A percentile compares a stretch with the other conserved stretches of the same genome.
Evolutionary conservation across 2,888 invertebrate genomes (phyloP).

Genomic region (Leucoptera coffeella): DNA sequence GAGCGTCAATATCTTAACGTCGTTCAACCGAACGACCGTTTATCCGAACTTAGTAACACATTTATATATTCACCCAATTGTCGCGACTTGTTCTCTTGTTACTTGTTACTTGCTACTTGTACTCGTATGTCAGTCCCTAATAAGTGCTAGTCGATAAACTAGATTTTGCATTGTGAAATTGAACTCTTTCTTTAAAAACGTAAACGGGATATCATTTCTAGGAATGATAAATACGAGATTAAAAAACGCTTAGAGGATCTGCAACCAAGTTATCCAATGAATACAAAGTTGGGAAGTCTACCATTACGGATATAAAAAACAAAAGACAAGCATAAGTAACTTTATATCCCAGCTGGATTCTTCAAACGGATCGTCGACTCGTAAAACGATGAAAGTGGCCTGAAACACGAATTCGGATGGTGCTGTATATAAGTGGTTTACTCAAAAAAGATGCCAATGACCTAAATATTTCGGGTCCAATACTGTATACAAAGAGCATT

Average conservation of each 20-base stretch:
- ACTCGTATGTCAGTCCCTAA: too few species aligned
- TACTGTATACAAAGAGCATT: slow-evolving; percentile 9
- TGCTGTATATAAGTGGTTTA: slow-evolving; percentile 10
- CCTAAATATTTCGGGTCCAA: slow-evolving; percentile 10
- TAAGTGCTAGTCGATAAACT: too few species aligned
- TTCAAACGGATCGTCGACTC: slow-evolving; percentile 9
- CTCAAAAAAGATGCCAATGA: slow-evolving; percentile 7
- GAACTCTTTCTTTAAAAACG: too few species aligned
- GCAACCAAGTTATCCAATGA: slow-evolving; percentile 10
- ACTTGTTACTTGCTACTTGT: too few species aligned
- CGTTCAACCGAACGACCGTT: too few species aligned
- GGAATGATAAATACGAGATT: slow-evolving; percentile 1
- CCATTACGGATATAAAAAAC: slow-evolving; percentile 11
- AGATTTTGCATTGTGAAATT: too few species aligned
- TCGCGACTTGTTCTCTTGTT: too few species aligned
- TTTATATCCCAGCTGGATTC: slow-evolving; percentile 10
- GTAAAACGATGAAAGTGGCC: slow-evolving; percentile 10
- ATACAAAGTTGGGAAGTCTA: slow-evolving; percentile 10
- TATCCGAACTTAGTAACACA: too few species aligned
- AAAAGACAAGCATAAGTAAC: slow-evolving; percentile 8
- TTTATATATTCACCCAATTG: too few species aligned
- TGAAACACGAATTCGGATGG: slow-evolving; percentile 11
- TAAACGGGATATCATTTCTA: slow-evolving; percentile 2
- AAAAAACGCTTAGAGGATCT: slow-evolving; percentile 7
- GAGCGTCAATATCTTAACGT: too few species aligned